Conservation (phyloP, 2,888 invertebrate species). For the Drosophila meridiana region DNA sequence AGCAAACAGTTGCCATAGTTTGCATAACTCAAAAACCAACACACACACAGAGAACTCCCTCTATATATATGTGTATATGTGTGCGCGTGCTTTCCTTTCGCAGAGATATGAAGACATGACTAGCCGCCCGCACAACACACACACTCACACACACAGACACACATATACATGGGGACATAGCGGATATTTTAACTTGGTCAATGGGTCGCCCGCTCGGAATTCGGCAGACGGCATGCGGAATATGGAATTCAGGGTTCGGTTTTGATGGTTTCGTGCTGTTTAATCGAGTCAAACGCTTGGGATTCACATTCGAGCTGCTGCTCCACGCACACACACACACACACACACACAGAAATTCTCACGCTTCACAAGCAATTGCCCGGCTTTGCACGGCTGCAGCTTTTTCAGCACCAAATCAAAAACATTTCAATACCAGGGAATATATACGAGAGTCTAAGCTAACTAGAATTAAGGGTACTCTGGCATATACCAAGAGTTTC, state of each 20-base stretch:
- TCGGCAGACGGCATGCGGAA: constrained; percentile 10
- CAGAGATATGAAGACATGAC: constrained; percentile 19
- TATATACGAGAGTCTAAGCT: not conserved
- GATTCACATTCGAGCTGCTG: constrained; percentile 10
- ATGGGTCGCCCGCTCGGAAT: constrained; percentile 69
- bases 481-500: not conserved
- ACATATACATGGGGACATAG: constrained; percentile 27
- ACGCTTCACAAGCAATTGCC: not conserved
- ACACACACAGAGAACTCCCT: constrained; percentile 19
- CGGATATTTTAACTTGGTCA: constrained; percentile 75
- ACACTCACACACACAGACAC: not conserved
- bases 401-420: not conserved
- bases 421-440: not conserved
- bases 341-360: not conserved
- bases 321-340: not conserved
- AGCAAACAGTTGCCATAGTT: constrained; percentile 63
- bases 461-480: not conserved
- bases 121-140: constrained; percentile 4
- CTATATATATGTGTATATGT: constrained; percentile 4
- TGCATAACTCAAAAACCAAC: constrained; percentile 71
- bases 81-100: not conserved
- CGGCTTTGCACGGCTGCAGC: not conserved
- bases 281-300: constrained; percentile 31
- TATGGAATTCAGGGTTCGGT: constrained; percentile 15
- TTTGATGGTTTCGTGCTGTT: constrained; percentile 11